A percentile compares a stretch with the other conserved stretches of the same genome.
phyloP scores from a whole-genome alignment of 1,140 invertebrate species.

The Drosophila ananassae region DNA sequence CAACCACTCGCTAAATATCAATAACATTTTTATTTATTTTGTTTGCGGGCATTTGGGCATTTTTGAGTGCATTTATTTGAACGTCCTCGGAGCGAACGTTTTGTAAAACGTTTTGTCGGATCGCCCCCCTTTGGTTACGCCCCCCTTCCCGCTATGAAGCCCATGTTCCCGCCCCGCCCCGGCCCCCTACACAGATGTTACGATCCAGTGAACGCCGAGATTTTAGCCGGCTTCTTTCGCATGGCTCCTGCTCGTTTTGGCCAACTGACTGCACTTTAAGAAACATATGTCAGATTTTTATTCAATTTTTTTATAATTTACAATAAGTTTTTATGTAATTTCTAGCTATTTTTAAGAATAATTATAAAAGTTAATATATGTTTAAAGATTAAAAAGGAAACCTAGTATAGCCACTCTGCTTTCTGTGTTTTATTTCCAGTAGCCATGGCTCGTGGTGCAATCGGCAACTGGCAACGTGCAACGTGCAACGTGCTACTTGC shows the following conservation, averaged over 20 bases:
- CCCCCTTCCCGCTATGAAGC: constrained; percentile 8
- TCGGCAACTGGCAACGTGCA: constrained; percentile 24
- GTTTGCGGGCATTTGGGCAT: constrained; percentile 81
- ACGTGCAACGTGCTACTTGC: constrained; percentile 38
- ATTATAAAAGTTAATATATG: not conserved
- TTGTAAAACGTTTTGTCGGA: constrained; percentile 76
- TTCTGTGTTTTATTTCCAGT: constrained; percentile 33
- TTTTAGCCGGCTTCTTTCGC: constrained; percentile 47
- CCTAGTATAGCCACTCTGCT: not conserved
- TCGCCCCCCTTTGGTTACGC: constrained; percentile 31
- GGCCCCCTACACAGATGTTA: constrained; percentile 23
- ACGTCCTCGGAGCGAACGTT: constrained; percentile 73
- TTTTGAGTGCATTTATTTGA: constrained; percentile 82
- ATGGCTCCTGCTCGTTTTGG: constrained; percentile 30
- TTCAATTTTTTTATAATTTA: not conserved
- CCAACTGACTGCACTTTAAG: constrained; percentile 5
- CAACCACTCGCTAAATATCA: constrained; percentile 74
- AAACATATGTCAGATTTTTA: not conserved
- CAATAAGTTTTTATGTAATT: not conserved
- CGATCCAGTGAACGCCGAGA: constrained; percentile 62
- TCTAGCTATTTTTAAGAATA: not conserved
- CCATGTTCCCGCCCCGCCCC: not conserved
- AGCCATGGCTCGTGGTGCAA: constrained; percentile 57
- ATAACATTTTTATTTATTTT: constrained; percentile 83
- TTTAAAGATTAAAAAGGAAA: not conserved